phyloP scores from a whole-genome alignment of 2,113 vertebrate species.

The Murina feae region DNA sequence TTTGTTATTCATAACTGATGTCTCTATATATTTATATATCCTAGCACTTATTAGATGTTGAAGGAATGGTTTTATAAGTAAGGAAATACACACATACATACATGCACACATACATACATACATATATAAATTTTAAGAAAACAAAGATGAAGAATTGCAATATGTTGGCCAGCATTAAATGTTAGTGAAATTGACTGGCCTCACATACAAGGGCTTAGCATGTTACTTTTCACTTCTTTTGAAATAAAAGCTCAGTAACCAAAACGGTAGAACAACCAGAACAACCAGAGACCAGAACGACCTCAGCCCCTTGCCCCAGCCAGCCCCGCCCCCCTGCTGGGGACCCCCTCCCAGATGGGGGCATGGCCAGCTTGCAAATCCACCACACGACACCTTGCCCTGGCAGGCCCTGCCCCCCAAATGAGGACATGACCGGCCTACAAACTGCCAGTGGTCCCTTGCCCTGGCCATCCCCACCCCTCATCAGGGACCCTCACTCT shows the following conservation, averaged over 20 bases:
- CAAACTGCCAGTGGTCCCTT: no score
- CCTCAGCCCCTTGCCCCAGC: no score
- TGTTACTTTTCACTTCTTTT: neutral
- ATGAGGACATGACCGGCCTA: no score
- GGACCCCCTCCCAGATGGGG: no score
- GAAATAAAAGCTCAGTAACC: neutral
- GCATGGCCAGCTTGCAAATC: no score
- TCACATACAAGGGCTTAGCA: neutral
- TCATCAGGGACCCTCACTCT: no score
- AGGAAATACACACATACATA: neutral
- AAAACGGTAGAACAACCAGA: no score
- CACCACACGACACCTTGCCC: no score
- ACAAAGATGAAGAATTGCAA: neutral
- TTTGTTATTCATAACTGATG: neutral
- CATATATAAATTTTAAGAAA: neutral
- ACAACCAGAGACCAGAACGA: no score
- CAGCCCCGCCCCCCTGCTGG: no score
- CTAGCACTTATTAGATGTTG: neutral
- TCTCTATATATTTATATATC: neutral
- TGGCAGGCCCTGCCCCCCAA: no score
- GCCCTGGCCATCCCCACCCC: no score
- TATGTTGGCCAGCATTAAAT: neutral
- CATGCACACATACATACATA: neutral
- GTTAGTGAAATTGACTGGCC: neutral
- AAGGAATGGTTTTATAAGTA: neutral